These are phyloP conservation scores for Luperina testacea DNA, from an alignment of 2,888 invertebrate genomes.

Conservation along the genomic window DNA sequence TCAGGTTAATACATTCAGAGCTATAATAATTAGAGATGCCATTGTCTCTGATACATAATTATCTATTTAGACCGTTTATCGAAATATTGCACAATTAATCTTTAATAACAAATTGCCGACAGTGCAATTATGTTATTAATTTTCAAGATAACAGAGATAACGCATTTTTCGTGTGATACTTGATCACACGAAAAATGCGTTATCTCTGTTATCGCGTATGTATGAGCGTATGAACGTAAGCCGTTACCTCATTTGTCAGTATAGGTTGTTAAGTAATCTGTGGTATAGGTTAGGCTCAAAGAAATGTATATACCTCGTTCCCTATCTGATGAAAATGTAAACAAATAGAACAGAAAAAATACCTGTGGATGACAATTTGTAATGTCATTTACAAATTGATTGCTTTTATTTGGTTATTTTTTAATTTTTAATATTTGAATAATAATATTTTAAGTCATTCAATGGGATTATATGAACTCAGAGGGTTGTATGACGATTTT, in stretches of 20 bases:
- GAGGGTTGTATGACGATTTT: too few relatives aligned
- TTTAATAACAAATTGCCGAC: slow-evolving; percentile 41
- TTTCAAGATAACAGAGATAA: slow-evolving; percentile 32
- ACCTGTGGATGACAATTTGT: background rate
- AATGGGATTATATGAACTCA: too few relatives aligned
- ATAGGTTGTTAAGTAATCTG: background rate
- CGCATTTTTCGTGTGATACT: slow-evolving; percentile 40
- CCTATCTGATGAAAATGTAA: background rate
- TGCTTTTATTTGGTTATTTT: too few relatives aligned
- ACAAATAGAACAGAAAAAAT: background rate
- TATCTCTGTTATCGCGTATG: too few relatives aligned
- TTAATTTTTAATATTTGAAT: too few relatives aligned
- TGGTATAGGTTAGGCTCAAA: background rate
- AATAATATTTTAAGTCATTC: too few relatives aligned
- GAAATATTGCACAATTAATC: slow-evolving; percentile 39
- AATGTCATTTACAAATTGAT: too few relatives aligned
- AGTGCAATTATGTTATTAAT: slow-evolving; percentile 20
- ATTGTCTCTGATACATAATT: slow-evolving; percentile 16
- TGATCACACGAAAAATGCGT: too few relatives aligned
- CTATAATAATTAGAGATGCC: background rate
- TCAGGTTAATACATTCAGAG: background rate
- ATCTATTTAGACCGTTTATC: slow-evolving; percentile 33
- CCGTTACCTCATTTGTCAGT: background rate
- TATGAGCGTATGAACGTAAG: slow-evolving; percentile 24
- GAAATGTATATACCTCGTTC: background rate